Evolutionary conservation across 2,888 invertebrate genomes (phyloP).

Genomic region (Dorcus parallelipipedus): DNA sequence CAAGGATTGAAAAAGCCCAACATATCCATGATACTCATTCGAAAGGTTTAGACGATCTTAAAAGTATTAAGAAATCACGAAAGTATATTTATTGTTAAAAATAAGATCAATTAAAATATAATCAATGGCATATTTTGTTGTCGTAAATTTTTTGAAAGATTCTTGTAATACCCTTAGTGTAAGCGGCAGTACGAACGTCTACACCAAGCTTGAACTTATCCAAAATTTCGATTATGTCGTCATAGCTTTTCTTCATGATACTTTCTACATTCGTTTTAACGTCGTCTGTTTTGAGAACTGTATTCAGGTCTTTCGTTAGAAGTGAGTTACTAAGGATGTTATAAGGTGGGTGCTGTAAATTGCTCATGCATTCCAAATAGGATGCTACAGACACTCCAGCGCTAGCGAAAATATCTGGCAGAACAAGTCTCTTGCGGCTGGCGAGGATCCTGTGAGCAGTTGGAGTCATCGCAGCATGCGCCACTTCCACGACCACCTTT

Average conservation of each 20-base stretch:
- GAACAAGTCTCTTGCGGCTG: constrained; percentile 35
- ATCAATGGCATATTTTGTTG: too few relatives aligned
- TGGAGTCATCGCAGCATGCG: constrained; percentile 41
- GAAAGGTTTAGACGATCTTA: too few relatives aligned
- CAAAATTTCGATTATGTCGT: constrained; percentile 32
- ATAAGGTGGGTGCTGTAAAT: constrained; percentile 16
- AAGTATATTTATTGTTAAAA: too few relatives aligned
- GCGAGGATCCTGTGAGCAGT: constrained; percentile 40
- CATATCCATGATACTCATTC: too few relatives aligned
- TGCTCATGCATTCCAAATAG: constrained; percentile 40
- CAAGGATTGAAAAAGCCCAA: too few relatives aligned
- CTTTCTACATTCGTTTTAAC: constrained; percentile 2
- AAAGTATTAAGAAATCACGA: too few relatives aligned
- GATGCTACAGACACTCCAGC: constrained; percentile 38
- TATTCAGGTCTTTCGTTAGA: background rate
- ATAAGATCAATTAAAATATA: too few relatives aligned
- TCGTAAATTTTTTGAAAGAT: constrained; percentile 26
- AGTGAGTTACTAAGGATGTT: constrained; percentile 8
- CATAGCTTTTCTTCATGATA: constrained; percentile 13
- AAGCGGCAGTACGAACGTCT: constrained; percentile 40
- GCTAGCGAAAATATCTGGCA: constrained; percentile 44
- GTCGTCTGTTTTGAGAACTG: background rate
- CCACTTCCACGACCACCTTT: constrained; percentile 42
- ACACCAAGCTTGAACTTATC: constrained; percentile 32
- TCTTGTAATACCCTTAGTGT: constrained; percentile 37